Evolutionary conservation across 1,140 invertebrate genomes (phyloP), one percentile per base, ranked within the genome.

Genomic region (Asbolus verrucosus): DNA sequence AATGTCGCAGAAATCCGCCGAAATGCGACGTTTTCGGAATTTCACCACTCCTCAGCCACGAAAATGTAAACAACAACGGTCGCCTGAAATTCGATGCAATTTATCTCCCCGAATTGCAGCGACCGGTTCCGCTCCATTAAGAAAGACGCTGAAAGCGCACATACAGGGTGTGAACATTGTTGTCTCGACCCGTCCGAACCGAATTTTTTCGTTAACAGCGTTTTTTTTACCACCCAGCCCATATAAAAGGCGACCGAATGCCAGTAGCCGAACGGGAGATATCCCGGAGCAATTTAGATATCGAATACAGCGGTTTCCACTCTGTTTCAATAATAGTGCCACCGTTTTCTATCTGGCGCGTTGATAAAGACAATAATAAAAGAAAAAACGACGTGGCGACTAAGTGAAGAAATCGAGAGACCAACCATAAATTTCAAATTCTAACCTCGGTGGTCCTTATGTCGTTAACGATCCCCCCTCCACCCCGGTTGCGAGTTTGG

Each of bases 241-340:
- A 43, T 16, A 6, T 30, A 43, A 39, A 27, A 65, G 38, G 39
- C 46, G 11, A 13, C 18, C 33, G 36, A 39, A 65, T 41, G 36
- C 36, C 39, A 65, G 61, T 39, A 62, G 31, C 30, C 59, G 36
- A 62, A 36, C 21, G 13, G 36, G 16, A 43, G 61, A 65, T 65
- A 65, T 41, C 61, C 61, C 15, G 18, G 41, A 65, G 61, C 39
- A 65, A 65, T 65, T 65, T 65, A 65, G 62, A 65, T 65, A 43
- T 15, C 21, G 38, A 24, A 65, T 43, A 65, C 62, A 65, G 15
- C 62, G 38, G 24, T 65, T 65, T 65, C 62, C 62, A 65, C 62
- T 65, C 62, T 46, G 36, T 41, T 65, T 16, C 33, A 65, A 31
- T 43, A 65, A 63, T 63, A 63, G 33, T 63, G 61, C 61, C 61